Evolutionary conservation across 2,113 vertebrate genomes (phyloP), one percentile per base, ranked within the genome.

Genomic region (Salminus brasiliensis): DNA sequence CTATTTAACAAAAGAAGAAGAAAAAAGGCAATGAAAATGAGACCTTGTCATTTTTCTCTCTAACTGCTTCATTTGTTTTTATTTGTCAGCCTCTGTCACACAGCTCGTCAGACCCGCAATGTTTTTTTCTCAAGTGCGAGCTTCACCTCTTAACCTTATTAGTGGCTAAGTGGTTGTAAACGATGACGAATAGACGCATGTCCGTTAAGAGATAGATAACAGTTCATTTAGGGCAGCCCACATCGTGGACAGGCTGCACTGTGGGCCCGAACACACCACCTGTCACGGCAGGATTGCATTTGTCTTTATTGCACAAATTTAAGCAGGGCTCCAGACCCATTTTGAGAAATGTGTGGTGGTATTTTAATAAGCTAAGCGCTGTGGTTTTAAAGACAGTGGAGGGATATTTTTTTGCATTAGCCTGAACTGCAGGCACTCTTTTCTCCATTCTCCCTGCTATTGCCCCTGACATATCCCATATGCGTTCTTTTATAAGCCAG

Each of bases 51-150:
- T 93, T 94, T 93, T 93, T 93, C 91, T 91, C 87, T 75, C 72
- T 93, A 92, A 91, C 88, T 91, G 90, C 88, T 89, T 91, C 92
- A 90, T 94, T 94, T 93, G 88, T 93, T 90, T 92, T 91, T 92
- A 93, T 94, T 92, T 92, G 86, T 87, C 89, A 67, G 84, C 74
- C 78, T 84, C 76, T 10, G 83, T 88, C 88, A 85, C 87, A 88
- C 88, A 83, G 84, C 88, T 84, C 84, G 87, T 88, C 87, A 88
- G 90, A 87, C 91, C 82, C 86, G 81, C 83, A 88, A 86, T 83
- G 88, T 81, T 89, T 88, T 89, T 88, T 86, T 67, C 29, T 66
- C 45, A 85, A 89, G 85, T 34, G 72, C 81, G 81, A 69, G 85
- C 86, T 80, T 88, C 82, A 74, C 84, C 90, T 84, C 83, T 89